These are phyloP conservation scores for Villa cingulata DNA, from an alignment of 2,888 invertebrate species.

Conservation along the genomic window DNA sequence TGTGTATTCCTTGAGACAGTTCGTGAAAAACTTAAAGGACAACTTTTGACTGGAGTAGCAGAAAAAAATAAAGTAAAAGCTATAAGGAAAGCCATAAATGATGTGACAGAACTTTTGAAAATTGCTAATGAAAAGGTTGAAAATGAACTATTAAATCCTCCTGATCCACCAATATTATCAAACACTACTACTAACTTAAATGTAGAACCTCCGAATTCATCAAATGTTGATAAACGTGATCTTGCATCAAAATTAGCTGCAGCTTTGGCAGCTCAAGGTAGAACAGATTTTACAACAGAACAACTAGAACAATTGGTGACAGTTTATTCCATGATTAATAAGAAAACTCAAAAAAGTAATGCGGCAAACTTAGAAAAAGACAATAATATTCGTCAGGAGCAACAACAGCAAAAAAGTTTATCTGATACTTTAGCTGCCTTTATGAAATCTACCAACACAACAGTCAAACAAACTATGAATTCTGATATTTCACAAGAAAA, in stretches of 20 bases:
- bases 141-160: conserved; percentile 25
- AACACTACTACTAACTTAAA: not conserved
- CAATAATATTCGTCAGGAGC: conserved; percentile 10
- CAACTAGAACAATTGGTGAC: conserved; percentile 67
- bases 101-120: conserved; percentile 54
- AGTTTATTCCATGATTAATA: conserved; percentile 40
- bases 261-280: conserved; percentile 66
- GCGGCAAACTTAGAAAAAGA: conserved; percentile 7
- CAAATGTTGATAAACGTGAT: conserved; percentile 37
- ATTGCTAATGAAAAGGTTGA: conserved; percentile 35
- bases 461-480: not conserved
- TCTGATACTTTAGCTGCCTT: not conserved
- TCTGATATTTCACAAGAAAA: not conserved
- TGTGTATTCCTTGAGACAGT: conserved; percentile 39
- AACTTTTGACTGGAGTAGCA: conserved; percentile 52
- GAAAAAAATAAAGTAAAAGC: conserved; percentile 45
- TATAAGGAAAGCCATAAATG: conserved; percentile 55
- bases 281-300: conserved; percentile 63
- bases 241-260: conserved; percentile 59
- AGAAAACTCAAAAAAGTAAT: conserved; percentile 20
- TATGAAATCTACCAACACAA: not conserved
- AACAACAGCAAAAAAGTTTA: not conserved
- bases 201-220: not conserved
- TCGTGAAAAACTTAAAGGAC: conserved; percentile 37
- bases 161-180: conserved; percentile 9